Evolutionary conservation across 1,140 invertebrate species (phyloP).

Genomic region (Cephus cinctus): DNA sequence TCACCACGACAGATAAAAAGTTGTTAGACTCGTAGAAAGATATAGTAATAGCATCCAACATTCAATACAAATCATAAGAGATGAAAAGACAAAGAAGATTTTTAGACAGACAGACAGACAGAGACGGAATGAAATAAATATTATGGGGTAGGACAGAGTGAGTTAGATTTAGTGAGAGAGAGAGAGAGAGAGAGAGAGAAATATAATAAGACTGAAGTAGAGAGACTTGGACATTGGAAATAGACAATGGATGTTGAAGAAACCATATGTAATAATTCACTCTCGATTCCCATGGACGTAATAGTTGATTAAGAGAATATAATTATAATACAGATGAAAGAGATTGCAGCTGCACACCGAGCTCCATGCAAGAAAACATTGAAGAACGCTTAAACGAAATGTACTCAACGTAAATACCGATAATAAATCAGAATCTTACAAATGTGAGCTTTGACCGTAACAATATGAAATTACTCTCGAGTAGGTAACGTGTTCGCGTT

Average conservation of each 20-base stretch:
- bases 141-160: too few species aligned
- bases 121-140: too few species aligned
- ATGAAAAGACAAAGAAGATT: constrained; percentile 1
- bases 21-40: constrained; percentile 31
- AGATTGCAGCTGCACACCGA: constrained; percentile 55
- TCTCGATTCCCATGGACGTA: constrained; percentile 1
- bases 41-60: constrained; percentile 43
- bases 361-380: constrained; percentile 56
- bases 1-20: constrained; percentile 39
- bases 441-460: constrained; percentile 1
- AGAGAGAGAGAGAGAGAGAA: too few species aligned
- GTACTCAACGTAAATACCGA: constrained; percentile 31
- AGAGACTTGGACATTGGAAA: background rate
- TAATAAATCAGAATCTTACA: constrained; percentile 13
- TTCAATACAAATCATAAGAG: constrained; percentile 40
- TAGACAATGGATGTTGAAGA: constrained; percentile 1
- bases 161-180: too few species aligned
- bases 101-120: constrained; percentile 9
- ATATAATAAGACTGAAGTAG: constrained; percentile 10
- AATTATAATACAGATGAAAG: constrained; percentile 46
- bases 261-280: constrained; percentile 13
- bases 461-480: background rate
- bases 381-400: constrained; percentile 51
- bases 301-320: constrained; percentile 10
- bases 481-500: too few species aligned